Conservation (phyloP, 2,113 vertebrate species). For the Lucifuga dentata region DNA sequence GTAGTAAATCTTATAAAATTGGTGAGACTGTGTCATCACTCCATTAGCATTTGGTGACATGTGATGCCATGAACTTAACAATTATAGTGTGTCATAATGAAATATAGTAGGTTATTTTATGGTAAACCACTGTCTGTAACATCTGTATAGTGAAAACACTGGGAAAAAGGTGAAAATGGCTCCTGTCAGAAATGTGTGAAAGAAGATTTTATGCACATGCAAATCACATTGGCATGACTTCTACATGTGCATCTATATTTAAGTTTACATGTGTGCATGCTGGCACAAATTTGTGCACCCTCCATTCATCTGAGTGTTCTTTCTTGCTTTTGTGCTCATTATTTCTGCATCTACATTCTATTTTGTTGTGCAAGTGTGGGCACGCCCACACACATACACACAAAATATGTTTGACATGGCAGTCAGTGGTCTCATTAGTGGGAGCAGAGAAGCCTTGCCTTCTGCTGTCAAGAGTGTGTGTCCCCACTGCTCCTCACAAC, state of each 20-base stretch:
- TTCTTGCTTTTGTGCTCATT: conserved; percentile 69
- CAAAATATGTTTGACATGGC: conserved; percentile 70
- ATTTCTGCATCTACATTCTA: conserved; percentile 59
- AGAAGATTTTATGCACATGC: conserved; percentile 58
- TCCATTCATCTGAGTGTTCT: conserved; percentile 32
- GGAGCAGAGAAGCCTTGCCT: conserved; percentile 71
- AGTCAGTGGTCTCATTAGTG: conserved; percentile 81
- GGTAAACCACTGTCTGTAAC: not conserved
- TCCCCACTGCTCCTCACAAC: conserved; percentile 67
- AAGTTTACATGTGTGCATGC: not conserved
- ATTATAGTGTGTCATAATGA: not conserved
- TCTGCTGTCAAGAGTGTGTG: conserved; percentile 74
- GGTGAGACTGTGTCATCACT: too few relatives aligned
- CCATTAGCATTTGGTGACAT: not conserved
- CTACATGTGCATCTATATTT: conserved; percentile 5
- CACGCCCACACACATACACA: conserved; percentile 13
- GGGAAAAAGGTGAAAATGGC: conserved; percentile 20
- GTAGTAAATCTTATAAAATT: not conserved
- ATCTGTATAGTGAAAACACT: conserved; percentile 10
- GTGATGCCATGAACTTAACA: not conserved
- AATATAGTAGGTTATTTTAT: conserved; percentile 7
- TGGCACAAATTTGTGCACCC: conserved; percentile 13
- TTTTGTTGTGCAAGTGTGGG: conserved; percentile 13
- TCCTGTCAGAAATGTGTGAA: conserved; percentile 49
- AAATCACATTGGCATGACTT: conserved; percentile 64